These are phyloP conservation scores for Petrocephalus zakoni DNA, from an alignment of 2,113 vertebrate species.

Conservation along the genomic window DNA sequence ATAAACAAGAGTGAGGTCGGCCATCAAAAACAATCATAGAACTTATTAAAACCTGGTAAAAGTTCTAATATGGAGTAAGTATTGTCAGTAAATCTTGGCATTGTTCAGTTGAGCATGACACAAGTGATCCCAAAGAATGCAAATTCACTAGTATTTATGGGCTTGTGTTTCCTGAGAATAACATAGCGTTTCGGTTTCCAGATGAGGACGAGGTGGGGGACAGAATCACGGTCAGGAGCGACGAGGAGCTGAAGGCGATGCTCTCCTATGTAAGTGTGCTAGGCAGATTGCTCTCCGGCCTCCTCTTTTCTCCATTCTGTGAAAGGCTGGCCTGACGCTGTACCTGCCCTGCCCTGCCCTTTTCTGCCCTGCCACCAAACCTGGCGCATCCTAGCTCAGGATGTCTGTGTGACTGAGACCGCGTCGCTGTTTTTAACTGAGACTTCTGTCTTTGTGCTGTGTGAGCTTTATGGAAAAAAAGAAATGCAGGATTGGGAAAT, in stretches of 20 bases:
- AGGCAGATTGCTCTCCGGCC: constrained; percentile 79
- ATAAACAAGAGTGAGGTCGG: not conserved
- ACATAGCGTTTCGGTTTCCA: constrained; percentile 42
- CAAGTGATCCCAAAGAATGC: not conserved
- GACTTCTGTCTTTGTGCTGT: constrained; percentile 30
- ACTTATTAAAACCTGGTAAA: not conserved
- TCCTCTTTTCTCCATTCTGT: not conserved
- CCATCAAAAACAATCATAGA: not conserved
- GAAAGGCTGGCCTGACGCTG: not conserved
- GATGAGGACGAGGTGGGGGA: constrained; percentile 99
- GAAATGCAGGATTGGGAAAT: constrained; percentile 16
- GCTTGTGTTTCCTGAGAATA: not conserved
- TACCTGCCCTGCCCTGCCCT: not conserved
- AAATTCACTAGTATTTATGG: not conserved
- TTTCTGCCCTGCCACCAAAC: not conserved
- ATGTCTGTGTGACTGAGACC: constrained; percentile 8
- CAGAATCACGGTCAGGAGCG: constrained; percentile 93
- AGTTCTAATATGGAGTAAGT: not conserved
- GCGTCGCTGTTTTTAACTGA: constrained; percentile 25
- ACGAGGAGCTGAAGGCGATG: constrained; percentile 98
- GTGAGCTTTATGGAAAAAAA: constrained; percentile 26
- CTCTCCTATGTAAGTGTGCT: constrained; percentile 85
- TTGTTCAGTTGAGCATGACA: not conserved
- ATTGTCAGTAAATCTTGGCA: not conserved
- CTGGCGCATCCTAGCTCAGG: not conserved